These are phyloP conservation scores for Rhegmatorhina hoffmannsi DNA, from an alignment of 2,113 vertebrate genomes.

Conservation along the genomic window DNA sequence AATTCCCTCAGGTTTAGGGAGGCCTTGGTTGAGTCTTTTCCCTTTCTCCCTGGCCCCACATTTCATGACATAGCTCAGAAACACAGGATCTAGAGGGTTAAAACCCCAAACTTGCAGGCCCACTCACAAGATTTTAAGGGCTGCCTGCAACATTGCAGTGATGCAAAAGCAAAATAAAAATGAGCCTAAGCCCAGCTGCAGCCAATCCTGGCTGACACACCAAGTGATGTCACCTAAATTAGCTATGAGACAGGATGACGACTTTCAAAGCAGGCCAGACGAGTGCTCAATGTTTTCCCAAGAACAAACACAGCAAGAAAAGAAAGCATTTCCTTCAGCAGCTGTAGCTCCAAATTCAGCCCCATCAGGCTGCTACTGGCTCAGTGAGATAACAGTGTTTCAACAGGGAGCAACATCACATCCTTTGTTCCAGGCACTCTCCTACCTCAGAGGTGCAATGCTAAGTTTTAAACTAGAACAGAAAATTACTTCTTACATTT, in stretches of 20 bases:
- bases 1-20: not conserved
- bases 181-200: not conserved
- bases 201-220: accelerated
- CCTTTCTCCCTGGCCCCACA: not conserved
- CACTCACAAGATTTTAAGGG: too few species aligned
- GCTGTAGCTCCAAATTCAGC: not conserved
- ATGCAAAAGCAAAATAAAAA: not conserved
- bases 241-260: not conserved
- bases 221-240: not conserved
- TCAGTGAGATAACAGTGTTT: accelerated
- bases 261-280: not conserved
- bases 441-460: accelerated
- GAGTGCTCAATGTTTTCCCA: not conserved
- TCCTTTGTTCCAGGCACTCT: not conserved
- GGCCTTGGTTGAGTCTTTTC: not conserved
- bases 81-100: not conserved
- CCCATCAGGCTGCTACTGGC: not conserved
- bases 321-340: not conserved
- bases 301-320: not conserved
- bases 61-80: not conserved
- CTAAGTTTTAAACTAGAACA: not conserved
- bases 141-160: not conserved
- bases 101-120: not conserved
- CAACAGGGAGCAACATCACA: not conserved
- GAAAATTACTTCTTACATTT: not conserved